These are phyloP conservation scores for Dugesia japonica DNA, from an alignment of 2,888 invertebrate genomes.

Conservation along the genomic window DNA sequence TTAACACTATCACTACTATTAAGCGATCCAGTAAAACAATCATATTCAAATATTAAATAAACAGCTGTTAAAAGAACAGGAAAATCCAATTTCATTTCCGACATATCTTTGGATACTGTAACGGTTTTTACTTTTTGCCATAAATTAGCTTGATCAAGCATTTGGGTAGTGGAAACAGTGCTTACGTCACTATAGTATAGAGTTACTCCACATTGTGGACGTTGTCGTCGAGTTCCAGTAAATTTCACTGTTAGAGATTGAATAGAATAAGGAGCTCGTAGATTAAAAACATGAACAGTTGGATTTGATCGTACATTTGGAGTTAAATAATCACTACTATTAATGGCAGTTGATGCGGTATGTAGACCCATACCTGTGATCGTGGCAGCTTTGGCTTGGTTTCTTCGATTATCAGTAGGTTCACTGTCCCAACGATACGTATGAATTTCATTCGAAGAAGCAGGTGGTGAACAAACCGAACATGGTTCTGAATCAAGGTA, in stretches of 20 bases:
- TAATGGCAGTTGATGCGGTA: background rate
- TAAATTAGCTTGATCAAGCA: slow-evolving; percentile 16
- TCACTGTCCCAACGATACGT: slow-evolving; percentile 27
- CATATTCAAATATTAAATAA: slow-evolving; percentile 92
- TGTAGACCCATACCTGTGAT: background rate
- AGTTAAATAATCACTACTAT: background rate
- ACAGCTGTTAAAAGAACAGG: slow-evolving; percentile 88
- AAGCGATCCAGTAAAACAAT: slow-evolving; percentile 81
- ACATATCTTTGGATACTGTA: background rate
- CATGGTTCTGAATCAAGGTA: slow-evolving; percentile 91
- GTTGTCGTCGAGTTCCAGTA: background rate
- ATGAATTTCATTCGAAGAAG: slow-evolving; percentile 42
- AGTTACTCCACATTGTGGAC: slow-evolving; percentile 3
- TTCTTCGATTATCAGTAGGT: slow-evolving; percentile 29
- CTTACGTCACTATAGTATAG: background rate
- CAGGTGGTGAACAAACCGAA: slow-evolving; percentile 72
- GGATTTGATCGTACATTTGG: slow-evolving; percentile 27
- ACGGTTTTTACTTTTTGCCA: slow-evolving; percentile 16
- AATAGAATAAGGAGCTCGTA: slow-evolving; percentile 24
- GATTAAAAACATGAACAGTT: slow-evolving; percentile 25
- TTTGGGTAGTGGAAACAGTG: background rate
- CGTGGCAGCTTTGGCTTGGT: slow-evolving; percentile 9
- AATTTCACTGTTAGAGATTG: slow-evolving; percentile 17
- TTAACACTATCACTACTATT: slow-evolving; percentile 80
- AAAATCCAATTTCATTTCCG: slow-evolving; percentile 60